Conservation (phyloP, 2,113 vertebrate genomes). For the Trematocara marginatum region DNA sequence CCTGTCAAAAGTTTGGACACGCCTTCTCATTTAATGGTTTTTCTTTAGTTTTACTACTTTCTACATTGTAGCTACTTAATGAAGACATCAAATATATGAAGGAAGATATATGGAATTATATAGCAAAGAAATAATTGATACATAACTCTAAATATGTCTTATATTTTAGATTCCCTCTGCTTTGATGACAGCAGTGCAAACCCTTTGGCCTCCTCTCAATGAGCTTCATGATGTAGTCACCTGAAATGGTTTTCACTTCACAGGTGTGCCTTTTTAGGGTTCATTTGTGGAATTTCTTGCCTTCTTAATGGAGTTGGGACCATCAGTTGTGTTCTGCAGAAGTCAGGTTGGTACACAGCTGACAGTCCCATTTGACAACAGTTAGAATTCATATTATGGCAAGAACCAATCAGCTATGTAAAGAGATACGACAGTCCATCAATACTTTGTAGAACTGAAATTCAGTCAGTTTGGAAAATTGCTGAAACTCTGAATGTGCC, state of each 20-base stretch:
- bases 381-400: background rate
- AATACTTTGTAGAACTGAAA: background rate
- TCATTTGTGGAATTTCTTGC: background rate
- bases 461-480: background rate
- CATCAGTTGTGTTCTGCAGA: background rate
- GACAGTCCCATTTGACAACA: background rate
- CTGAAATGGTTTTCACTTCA: background rate
- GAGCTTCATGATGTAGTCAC: background rate
- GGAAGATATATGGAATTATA: background rate
- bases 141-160: background rate
- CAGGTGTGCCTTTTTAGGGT: background rate
- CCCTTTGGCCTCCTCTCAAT: background rate
- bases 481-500: background rate
- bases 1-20: background rate
- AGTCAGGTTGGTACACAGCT: background rate
- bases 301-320: background rate
- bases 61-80: background rate
- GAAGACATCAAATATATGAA: background rate
- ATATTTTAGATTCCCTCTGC: background rate
- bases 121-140: background rate
- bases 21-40: background rate
- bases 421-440: accelerated
- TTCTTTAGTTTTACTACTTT: background rate
- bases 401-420: background rate
- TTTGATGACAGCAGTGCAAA: background rate